These are phyloP conservation scores for Pseudolycoriella hygida DNA, from an alignment of 2,888 invertebrate species.

Conservation along the genomic window DNA sequence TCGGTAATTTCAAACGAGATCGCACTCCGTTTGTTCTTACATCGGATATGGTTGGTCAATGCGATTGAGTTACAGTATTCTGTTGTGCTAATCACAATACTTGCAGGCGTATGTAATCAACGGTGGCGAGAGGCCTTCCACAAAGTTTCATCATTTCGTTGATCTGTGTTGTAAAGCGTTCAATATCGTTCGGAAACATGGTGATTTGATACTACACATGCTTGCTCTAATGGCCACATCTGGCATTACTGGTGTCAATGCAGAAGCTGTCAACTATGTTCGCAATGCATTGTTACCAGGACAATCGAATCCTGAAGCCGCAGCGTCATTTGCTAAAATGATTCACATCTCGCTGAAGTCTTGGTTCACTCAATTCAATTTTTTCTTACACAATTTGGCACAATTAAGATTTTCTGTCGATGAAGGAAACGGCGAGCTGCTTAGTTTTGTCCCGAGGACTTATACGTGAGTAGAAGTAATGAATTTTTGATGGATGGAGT, in stretches of 20 bases:
- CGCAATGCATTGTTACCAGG: slow-evolving; percentile 77
- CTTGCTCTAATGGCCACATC: slow-evolving; percentile 87
- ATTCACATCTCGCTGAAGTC: slow-evolving; percentile 88
- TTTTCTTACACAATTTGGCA: slow-evolving; percentile 92
- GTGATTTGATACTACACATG: slow-evolving; percentile 75
- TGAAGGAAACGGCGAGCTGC: slow-evolving; percentile 57
- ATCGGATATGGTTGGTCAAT: slow-evolving; percentile 60
- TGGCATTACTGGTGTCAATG: slow-evolving; percentile 79
- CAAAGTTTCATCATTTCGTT: slow-evolving; percentile 93
- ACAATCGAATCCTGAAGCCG: slow-evolving; percentile 85
- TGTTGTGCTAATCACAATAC: too few species aligned
- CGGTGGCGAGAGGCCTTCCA: slow-evolving; percentile 83
- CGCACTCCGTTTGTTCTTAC: slow-evolving; percentile 95
- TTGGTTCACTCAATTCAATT: slow-evolving; percentile 93
- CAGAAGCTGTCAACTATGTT: slow-evolving; percentile 82
- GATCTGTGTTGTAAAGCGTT: slow-evolving; percentile 96
- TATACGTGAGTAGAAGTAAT: slow-evolving; percentile 54
- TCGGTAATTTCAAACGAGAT: slow-evolving; percentile 91
- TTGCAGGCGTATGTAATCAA: slow-evolving; percentile 84
- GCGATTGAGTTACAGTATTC: too few species aligned
- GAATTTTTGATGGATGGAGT: slow-evolving; percentile 5
- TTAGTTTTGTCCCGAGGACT: slow-evolving; percentile 86
- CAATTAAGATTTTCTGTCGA: slow-evolving; percentile 85
- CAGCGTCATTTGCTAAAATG: slow-evolving; percentile 87
- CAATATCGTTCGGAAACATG: slow-evolving; percentile 82